Evolutionary conservation across 2,113 vertebrate genomes (phyloP).

Genomic region (Equus quagga): DNA sequence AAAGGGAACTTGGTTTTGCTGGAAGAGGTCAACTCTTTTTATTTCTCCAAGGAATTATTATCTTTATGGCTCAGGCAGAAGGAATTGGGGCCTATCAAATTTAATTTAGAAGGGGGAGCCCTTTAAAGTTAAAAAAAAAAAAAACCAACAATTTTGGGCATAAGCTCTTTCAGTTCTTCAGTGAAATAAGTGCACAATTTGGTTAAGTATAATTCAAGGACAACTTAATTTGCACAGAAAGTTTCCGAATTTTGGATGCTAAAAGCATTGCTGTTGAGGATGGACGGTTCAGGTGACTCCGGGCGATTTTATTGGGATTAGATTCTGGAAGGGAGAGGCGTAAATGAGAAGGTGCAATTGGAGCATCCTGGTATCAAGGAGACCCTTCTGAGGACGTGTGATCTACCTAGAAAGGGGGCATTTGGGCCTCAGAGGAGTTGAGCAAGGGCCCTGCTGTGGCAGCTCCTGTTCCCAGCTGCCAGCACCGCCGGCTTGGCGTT

Average conservation of each 20-base stretch:
- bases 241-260: background rate
- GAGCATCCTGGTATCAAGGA: background rate
- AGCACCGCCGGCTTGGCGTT: background rate
- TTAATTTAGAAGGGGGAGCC: background rate
- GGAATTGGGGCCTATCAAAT: background rate
- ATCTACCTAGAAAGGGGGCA: background rate
- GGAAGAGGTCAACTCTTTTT: slow-evolving; percentile 18
- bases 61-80: slow-evolving; percentile 18
- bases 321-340: background rate
- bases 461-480: background rate
- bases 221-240: background rate
- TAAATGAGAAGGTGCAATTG: background rate
- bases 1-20: slow-evolving; percentile 2
- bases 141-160: background rate
- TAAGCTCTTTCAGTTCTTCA: background rate
- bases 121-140: background rate
- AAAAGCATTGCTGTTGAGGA: background rate
- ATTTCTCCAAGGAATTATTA: slow-evolving; percentile 44
- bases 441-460: background rate
- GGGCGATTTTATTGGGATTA: background rate
- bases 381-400: background rate
- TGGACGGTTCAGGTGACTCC: background rate
- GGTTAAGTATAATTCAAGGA: slow-evolving; percentile 9
- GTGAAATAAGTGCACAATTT: background rate
- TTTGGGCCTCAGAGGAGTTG: background rate